Conservation (phyloP, 2,888 invertebrate species). For the Apomyelois bistriatella region DNA sequence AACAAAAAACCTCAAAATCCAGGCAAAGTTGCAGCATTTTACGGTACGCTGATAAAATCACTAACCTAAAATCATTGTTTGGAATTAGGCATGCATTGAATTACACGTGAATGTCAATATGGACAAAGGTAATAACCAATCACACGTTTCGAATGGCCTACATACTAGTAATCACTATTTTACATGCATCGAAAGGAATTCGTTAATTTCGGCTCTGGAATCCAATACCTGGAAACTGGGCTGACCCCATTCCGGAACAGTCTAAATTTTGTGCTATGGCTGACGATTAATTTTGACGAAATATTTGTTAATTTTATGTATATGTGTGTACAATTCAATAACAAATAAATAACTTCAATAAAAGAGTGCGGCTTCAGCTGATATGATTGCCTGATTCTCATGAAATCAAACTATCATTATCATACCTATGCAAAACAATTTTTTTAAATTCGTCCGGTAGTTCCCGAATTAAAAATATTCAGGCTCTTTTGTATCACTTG, state of each 20-base stretch:
- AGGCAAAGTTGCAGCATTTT: too few species aligned
- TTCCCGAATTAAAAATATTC: too few species aligned
- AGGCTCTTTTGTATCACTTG: too few species aligned
- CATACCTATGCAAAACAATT: too few species aligned
- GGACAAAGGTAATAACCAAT: background rate
- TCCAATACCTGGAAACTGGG: slow-evolving; percentile 2
- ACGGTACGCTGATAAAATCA: background rate
- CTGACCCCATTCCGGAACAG: slow-evolving; percentile 1
- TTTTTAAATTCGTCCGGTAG: too few species aligned
- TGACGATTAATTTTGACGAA: background rate
- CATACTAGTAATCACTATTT: background rate
- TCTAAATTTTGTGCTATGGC: background rate
- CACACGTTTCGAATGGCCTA: background rate
- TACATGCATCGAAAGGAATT: background rate
- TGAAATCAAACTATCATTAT: too few species aligned
- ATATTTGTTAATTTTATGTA: background rate
- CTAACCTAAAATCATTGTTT: background rate
- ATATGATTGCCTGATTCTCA: too few species aligned
- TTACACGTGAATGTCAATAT: background rate
- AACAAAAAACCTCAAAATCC: too few species aligned
- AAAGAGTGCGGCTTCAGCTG: too few species aligned
- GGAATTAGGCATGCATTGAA: background rate
- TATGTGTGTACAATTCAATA: too few species aligned
- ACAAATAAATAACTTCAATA: too few species aligned
- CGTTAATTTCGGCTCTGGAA: background rate